Percentiles rank a stretch among this genome's conserved stretches.
Conservation (phyloP, 2,113 vertebrate genomes). For the Lanius ludovicianus region DNA sequence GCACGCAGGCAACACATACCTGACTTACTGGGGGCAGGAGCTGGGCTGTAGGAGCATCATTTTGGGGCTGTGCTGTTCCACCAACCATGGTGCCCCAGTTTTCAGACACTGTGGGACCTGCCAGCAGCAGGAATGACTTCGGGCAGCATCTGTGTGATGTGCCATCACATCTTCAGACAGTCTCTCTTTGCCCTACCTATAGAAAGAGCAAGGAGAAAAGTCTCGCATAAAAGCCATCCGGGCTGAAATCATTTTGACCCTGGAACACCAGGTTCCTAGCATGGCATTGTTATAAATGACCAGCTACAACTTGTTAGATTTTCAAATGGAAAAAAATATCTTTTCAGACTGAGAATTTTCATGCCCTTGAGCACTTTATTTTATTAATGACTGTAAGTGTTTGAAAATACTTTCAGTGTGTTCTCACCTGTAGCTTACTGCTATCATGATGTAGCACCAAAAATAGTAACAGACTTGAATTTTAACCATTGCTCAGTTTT, state of each 20-base stretch:
- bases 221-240: not conserved
- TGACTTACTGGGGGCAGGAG: not conserved
- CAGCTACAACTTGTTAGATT: not conserved
- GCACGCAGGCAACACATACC: accelerated
- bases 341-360: not conserved
- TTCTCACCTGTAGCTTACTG: not conserved
- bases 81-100: accelerated
- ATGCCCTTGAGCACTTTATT: not conserved
- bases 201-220: not conserved
- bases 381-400: not conserved
- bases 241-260: not conserved
- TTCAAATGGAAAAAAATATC: not conserved
- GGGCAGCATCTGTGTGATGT: not conserved
- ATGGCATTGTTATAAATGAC: not conserved
- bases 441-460: not conserved
- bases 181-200: accelerated
- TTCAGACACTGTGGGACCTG: no score
- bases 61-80: not conserved
- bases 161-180: not conserved
- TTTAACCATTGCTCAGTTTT: not conserved
- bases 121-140: accelerated
- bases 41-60: not conserved
- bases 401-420: not conserved
- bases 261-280: not conserved
- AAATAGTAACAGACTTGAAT: not conserved